Percentiles rank a stretch among this genome's conserved stretches.
phyloP scores from a whole-genome alignment of 2,113 vertebrate genomes.

The Emydura subglobosa region DNA sequence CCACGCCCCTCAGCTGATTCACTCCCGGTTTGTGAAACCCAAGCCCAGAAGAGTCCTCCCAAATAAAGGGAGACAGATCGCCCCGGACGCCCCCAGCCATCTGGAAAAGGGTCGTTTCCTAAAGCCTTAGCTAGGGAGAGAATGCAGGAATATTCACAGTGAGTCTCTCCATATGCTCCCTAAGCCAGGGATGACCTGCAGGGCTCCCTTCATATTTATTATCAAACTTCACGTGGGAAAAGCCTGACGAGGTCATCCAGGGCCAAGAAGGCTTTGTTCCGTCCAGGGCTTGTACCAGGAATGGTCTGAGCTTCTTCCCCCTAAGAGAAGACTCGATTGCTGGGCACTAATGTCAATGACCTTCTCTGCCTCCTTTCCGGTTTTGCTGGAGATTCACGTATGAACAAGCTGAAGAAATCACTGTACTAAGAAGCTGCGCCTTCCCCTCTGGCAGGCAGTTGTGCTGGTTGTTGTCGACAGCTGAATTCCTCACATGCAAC shows the following conservation, averaged over 20 bases:
- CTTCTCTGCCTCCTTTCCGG: background rate
- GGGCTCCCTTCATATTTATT: background rate
- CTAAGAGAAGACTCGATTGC: background rate
- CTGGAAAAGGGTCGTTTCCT: background rate
- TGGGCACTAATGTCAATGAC: background rate
- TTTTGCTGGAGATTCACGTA: background rate
- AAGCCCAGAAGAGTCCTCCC: no score
- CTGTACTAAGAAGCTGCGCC: background rate
- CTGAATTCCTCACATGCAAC: background rate
- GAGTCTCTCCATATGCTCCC: background rate
- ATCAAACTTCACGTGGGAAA: background rate
- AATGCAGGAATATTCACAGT: background rate
- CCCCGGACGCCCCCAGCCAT: background rate
- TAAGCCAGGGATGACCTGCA: no score
- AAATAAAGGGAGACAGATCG: no score
- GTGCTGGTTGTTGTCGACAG: background rate
- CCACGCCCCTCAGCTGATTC: no score
- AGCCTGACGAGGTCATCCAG: background rate
- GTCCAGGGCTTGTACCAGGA: background rate
- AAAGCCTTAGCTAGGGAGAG: background rate
- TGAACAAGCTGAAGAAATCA: background rate
- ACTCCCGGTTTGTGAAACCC: no score
- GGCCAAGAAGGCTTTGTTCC: background rate
- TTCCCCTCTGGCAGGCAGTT: background rate
- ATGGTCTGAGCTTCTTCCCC: background rate